These are phyloP conservation scores for Sinocyclocheilus grahami DNA, from an alignment of 2,113 vertebrate genomes.

Conservation along the genomic window DNA sequence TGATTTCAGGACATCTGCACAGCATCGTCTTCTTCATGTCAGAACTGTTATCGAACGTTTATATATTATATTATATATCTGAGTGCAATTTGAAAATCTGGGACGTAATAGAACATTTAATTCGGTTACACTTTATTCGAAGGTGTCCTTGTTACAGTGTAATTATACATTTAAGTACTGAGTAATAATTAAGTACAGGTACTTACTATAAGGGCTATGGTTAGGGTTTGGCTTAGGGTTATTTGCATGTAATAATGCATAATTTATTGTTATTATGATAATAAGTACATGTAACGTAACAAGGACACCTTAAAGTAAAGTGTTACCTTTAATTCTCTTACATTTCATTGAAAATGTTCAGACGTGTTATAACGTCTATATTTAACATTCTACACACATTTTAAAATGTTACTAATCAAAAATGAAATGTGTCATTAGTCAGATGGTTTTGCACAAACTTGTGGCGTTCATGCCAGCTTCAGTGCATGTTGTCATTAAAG, in stretches of 20 bases:
- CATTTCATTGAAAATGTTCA: neutral
- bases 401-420: neutral
- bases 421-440: neutral
- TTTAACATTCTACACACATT: neutral
- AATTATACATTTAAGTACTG: too few relatives aligned
- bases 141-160: too few relatives aligned
- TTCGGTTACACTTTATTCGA: too few relatives aligned
- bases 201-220: too few relatives aligned
- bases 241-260: too few relatives aligned
- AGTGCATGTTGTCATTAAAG: neutral
- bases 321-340: neutral
- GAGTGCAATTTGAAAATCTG: neutral
- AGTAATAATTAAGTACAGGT: too few relatives aligned
- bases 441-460: neutral
- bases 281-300: too few relatives aligned
- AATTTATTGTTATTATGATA: too few relatives aligned
- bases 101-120: neutral
- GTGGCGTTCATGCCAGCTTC: neutral
- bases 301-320: too few relatives aligned
- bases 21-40: neutral
- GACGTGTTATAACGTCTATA: neutral
- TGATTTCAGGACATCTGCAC: neutral
- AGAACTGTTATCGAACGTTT: neutral
- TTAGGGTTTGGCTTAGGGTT: too few relatives aligned
- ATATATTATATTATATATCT: neutral